A percentile compares a stretch with the other conserved stretches of the same genome.
Conservation (phyloP, 2,797 vertebrate species). For the Falco cherrug region DNA sequence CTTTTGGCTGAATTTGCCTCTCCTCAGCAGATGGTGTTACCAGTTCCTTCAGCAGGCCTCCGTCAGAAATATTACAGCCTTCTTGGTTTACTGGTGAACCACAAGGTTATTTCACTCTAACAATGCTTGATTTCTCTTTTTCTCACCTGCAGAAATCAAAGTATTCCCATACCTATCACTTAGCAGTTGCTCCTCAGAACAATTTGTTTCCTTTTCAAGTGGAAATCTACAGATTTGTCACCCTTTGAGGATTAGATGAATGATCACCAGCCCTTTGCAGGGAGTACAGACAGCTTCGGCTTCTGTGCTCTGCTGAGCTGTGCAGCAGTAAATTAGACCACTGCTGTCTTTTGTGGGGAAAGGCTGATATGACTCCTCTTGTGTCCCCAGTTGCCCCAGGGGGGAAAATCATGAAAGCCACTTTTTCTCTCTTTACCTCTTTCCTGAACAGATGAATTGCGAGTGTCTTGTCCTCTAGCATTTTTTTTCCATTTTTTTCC, state of each 20-base stretch:
- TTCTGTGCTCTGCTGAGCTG: neutral
- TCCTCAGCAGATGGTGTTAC: neutral
- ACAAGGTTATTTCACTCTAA: neutral
- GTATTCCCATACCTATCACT: conserved; percentile 21
- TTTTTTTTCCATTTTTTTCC: neutral
- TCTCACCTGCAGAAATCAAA: conserved; percentile 33
- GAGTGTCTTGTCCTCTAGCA: neutral
- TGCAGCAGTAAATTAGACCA: neutral
- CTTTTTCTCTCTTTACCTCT: neutral
- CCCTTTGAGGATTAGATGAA: conserved; percentile 26
- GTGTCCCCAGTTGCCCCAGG: neutral
- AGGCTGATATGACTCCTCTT: neutral
- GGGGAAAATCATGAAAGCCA: neutral
- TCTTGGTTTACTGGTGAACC: neutral
- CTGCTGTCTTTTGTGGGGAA: neutral
- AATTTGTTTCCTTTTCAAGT: conserved; percentile 41
- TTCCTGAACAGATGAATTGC: neutral
- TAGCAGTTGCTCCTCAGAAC: neutral
- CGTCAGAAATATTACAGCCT: neutral
- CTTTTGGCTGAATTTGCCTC: neutral
- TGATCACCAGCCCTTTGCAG: neutral
- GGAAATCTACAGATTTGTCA: conserved; percentile 14
- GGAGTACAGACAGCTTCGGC: neutral
- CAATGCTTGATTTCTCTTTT: neutral
- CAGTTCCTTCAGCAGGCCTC: accelerated